These are phyloP conservation scores for Drosophila infuscata DNA, from an alignment of 2,888 invertebrate species.

Conservation along the genomic window DNA sequence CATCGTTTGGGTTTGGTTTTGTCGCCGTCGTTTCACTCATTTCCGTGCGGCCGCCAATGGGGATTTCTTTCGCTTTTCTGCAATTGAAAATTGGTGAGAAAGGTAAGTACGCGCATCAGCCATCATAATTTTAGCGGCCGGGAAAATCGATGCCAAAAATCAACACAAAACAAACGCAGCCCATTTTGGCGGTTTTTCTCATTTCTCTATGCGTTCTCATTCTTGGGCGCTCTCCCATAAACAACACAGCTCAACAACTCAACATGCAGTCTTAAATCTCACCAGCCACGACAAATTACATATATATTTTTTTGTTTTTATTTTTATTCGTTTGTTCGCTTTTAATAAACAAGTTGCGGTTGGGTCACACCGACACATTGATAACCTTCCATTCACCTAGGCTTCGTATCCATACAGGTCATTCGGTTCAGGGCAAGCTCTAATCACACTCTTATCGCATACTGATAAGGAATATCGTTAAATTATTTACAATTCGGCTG, in stretches of 20 bases:
- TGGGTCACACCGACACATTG: slow-evolving; percentile 56
- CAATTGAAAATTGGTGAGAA: slow-evolving; percentile 24
- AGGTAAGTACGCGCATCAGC: slow-evolving; percentile 21
- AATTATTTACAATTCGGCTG: slow-evolving; percentile 2
- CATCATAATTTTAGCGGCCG: slow-evolving; percentile 42
- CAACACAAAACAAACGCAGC: slow-evolving; percentile 63
- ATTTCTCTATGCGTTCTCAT: slow-evolving; percentile 66
- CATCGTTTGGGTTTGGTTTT: slow-evolving; percentile 31
- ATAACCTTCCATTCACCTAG: slow-evolving; percentile 44
- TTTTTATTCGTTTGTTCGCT: slow-evolving; percentile 79
- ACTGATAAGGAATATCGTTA: slow-evolving; percentile 25
- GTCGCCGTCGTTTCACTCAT: slow-evolving; percentile 60
- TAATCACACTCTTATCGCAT: slow-evolving; percentile 22
- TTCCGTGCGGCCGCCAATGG: slow-evolving; percentile 7
- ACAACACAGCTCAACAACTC: slow-evolving; percentile 34
- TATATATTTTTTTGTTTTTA: slow-evolving; percentile 78
- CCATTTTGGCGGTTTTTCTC: slow-evolving; percentile 76
- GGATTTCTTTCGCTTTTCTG: slow-evolving; percentile 26
- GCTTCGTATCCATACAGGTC: not conserved
- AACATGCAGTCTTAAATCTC: slow-evolving; percentile 67
- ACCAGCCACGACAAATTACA: slow-evolving; percentile 70
- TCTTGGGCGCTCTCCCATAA: slow-evolving; percentile 49
- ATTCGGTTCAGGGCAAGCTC: not conserved
- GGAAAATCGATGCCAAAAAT: slow-evolving; percentile 69
- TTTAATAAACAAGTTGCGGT: slow-evolving; percentile 72